Evolutionary conservation across 2,888 invertebrate species (phyloP).

Genomic region (Scaptomyza parva): DNA sequence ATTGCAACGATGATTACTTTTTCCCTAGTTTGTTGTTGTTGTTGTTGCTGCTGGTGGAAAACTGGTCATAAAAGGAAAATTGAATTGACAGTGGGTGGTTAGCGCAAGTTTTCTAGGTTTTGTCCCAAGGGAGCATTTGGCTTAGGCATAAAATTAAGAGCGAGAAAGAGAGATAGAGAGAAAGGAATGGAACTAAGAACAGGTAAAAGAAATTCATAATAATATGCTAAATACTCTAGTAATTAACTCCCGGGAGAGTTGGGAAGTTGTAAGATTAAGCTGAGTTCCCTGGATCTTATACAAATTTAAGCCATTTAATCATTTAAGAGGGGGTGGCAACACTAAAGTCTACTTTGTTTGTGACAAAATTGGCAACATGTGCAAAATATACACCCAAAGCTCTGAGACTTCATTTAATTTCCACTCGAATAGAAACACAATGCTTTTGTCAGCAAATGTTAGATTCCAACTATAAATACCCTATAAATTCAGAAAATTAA

Average conservation of each 20-base stretch:
- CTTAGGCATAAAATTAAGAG: constrained; percentile 5
- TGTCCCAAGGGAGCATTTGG: constrained; percentile 60
- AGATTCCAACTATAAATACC: constrained; percentile 18
- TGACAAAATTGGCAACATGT: constrained; percentile 60
- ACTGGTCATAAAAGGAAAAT: constrained; percentile 71
- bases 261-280: constrained; percentile 55
- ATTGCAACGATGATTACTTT: constrained; percentile 81
- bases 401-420: constrained; percentile 28
- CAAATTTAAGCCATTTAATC: constrained; percentile 56
- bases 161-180: constrained; percentile 2
- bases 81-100: constrained; percentile 73
- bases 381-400: constrained; percentile 52
- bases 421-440: constrained; percentile 23
- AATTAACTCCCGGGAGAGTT: constrained; percentile 71
- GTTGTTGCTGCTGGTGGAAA: constrained; percentile 39
- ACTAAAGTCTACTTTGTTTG: neutral
- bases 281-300: constrained; percentile 43
- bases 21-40: constrained; percentile 44
- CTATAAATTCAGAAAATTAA: neutral
- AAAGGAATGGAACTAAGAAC: constrained; percentile 7
- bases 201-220: constrained; percentile 66
- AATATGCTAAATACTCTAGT: constrained; percentile 76
- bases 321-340: constrained; percentile 32
- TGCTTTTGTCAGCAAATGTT: constrained; percentile 44
- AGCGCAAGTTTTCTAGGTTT: constrained; percentile 41